These are phyloP conservation scores for Manacus vitellinus DNA, from an alignment of 2,113 vertebrate species.

Conservation along the genomic window DNA sequence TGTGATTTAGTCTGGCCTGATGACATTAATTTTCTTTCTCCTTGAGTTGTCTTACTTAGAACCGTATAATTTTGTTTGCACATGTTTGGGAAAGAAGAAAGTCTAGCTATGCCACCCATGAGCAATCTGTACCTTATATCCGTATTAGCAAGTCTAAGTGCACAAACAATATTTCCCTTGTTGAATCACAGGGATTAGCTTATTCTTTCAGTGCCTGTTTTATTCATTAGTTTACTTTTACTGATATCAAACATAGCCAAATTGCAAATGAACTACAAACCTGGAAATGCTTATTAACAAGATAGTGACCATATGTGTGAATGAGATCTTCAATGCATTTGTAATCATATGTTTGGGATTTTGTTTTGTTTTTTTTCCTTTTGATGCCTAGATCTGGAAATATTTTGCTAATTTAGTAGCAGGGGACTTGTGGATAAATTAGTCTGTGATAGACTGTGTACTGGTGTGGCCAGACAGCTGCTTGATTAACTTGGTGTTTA, in stretches of 20 bases:
- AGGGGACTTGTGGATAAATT: not conserved
- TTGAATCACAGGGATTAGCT: constrained; percentile 65
- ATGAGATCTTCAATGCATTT: not conserved
- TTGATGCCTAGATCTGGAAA: not conserved
- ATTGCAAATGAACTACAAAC: constrained; percentile 60
- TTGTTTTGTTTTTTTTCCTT: not conserved
- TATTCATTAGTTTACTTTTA: constrained; percentile 56
- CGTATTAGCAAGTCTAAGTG: constrained; percentile 43
- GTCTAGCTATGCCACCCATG: not conserved
- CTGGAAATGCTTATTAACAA: constrained; percentile 11
- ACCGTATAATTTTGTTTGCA: not conserved
- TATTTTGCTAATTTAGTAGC: not conserved
- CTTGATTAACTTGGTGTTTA: not conserved
- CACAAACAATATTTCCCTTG: constrained; percentile 33
- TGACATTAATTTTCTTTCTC: constrained; percentile 38
- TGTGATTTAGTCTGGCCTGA: not conserved
- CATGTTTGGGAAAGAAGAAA: constrained; percentile 11
- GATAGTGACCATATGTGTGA: not conserved
- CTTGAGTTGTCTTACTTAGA: constrained; percentile 30
- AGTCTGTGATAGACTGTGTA: not conserved
- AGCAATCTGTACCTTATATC: constrained; percentile 45
- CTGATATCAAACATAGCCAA: constrained; percentile 39
- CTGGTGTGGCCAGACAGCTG: not conserved
- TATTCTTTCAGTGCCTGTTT: constrained; percentile 58
- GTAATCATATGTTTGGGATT: not conserved